Base-by-base conservation (phyloP, 92 coral and sea anemone genomes). In the Heteractis magnifica region DNA sequence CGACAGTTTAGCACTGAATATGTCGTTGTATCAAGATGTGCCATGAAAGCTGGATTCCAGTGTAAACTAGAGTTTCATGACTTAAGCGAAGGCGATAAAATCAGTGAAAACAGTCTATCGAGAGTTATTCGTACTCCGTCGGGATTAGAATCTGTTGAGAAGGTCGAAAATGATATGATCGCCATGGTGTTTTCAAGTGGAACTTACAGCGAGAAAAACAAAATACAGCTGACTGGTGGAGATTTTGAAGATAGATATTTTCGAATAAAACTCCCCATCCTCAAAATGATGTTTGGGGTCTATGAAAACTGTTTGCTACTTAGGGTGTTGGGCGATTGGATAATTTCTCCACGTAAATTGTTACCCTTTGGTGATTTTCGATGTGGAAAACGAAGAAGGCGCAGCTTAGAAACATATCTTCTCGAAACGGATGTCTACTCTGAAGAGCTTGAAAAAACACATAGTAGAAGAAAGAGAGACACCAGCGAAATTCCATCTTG, bases 241-340 rank as follows among this genome's bases (percentile, higher is more conserved):
- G 98, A 96, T 80, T 96, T 94, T 86, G 99, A 96, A 89, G 99
- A 96, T 85, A 88, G 98, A 18, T 96, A 91, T 77, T 96, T 96
- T 85, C 84, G 88, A 59, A 79, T 96, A 0, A 92, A 91, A 64
- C 71, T 92, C 51, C 99, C 99, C 49, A 92, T 96, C 81, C 87
- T 96, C 21, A 90, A 92, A 79, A 96, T 86, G 83, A 94, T 92
- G 12, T 96, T 96, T 85, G 81, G 87, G 18, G 92, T 96, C 21
- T 52, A 82, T 14, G 98, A 96, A 81, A 96, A 96, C 76, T 96
- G 99, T 71, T 78, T 96, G 14, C 86, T 74, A 62, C 87, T 96
- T 49, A 82, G 78, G 14, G 98, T 96, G 13, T 83, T 83, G 88
- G 72, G 21, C 20, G 86, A 96, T 51, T 90, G 90, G 84, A 87